Evolutionary conservation across 2,113 vertebrate species (phyloP).

Genomic region (Onychorhynchus coronatus): DNA sequence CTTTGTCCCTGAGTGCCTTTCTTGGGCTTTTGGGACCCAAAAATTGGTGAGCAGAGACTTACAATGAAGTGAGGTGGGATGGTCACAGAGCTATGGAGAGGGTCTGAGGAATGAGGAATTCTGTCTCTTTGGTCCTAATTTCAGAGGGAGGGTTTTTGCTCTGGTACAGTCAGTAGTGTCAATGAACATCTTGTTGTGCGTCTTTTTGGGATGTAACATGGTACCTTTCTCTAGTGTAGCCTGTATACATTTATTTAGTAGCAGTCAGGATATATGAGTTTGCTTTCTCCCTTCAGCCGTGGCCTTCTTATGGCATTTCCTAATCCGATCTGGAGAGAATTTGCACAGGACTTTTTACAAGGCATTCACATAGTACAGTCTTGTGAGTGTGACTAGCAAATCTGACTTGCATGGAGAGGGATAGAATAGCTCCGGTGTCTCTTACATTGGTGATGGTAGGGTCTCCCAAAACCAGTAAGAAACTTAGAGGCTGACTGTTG

Average conservation of each 20-base stretch:
- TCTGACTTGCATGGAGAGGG: neutral
- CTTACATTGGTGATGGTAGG: neutral
- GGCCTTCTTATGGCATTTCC: neutral
- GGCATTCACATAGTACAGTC: neutral
- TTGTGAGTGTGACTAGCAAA: neutral
- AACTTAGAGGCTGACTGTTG: neutral
- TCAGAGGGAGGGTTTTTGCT: neutral
- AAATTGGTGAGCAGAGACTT: neutral
- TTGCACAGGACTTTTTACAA: neutral
- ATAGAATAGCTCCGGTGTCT: neutral
- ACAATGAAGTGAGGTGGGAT: neutral
- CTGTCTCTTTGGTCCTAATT: neutral
- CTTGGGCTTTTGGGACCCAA: neutral
- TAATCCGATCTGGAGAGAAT: neutral
- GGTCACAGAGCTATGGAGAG: accelerated
- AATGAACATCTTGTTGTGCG: neutral
- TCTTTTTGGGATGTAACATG: neutral
- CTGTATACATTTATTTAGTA: neutral
- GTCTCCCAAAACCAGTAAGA: neutral
- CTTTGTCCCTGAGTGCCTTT: neutral
- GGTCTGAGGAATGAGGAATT: neutral
- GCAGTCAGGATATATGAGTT: neutral
- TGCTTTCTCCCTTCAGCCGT: neutral
- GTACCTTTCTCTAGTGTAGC: neutral
- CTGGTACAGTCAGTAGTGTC: neutral